A percentile compares a stretch with the other conserved stretches of the same genome.
phyloP scores from a whole-genome alignment of 2,797 vertebrate species.

The Lepus oiostolus region DNA sequence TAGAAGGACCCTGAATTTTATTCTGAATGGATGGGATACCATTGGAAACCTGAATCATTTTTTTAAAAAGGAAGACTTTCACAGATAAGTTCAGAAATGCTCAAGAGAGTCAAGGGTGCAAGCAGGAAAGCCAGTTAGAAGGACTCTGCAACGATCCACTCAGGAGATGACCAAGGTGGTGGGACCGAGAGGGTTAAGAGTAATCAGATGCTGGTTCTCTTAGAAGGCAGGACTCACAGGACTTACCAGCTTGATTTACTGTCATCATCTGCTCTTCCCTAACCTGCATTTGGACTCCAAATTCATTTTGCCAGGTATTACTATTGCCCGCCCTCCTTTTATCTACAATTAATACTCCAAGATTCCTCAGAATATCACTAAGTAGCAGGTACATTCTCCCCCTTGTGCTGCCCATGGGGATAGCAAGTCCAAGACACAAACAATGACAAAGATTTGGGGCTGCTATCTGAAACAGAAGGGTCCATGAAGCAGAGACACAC shows the following conservation, averaged over 20 bases:
- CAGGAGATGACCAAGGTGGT: neutral
- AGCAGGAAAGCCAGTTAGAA: neutral
- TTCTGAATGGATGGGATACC: neutral
- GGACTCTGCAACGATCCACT: neutral
- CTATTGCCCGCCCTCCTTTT: too few relatives aligned
- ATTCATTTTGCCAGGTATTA: neutral
- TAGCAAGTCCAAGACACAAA: neutral
- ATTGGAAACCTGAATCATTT: neutral
- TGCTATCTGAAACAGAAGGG: neutral
- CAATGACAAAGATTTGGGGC: neutral
- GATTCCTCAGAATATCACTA: neutral
- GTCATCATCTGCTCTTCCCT: accelerated
- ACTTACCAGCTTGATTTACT: neutral
- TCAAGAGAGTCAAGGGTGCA: neutral
- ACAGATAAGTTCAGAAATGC: neutral
- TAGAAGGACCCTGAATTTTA: neutral
- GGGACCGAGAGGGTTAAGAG: neutral
- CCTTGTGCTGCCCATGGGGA: neutral
- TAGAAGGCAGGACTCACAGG: neutral
- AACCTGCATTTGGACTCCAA: neutral
- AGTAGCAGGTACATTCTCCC: neutral
- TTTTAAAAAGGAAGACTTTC: neutral
- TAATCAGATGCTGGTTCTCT: neutral
- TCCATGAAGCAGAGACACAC: neutral
- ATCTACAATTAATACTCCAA: neutral